Conservation (phyloP, 2,797 vertebrate genomes). For the Distichodus sexfasciatus region DNA sequence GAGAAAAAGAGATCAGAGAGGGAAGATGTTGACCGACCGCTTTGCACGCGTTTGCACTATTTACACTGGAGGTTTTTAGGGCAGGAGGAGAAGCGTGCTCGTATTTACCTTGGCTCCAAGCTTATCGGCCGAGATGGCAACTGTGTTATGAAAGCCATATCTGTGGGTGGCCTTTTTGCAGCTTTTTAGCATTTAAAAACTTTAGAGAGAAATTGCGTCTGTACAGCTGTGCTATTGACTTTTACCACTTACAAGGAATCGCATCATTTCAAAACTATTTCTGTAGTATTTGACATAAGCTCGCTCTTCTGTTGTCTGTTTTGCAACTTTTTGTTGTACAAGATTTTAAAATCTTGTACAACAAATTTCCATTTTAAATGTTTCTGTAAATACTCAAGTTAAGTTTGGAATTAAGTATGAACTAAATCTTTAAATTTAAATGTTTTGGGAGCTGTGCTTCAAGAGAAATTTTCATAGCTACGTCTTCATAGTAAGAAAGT, state of each 20-base stretch:
- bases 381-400: no score
- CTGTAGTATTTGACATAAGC: not conserved
- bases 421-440: no score
- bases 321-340: no score
- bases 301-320: no score
- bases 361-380: no score
- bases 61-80: constrained; percentile 62
- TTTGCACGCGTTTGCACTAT: constrained; percentile 57
- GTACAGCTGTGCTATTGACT: constrained; percentile 42
- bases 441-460: no score
- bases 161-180: constrained; percentile 67
- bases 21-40: constrained; percentile 60
- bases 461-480: no score
- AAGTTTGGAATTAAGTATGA: no score
- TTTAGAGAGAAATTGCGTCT: constrained; percentile 45
- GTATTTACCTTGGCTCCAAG: constrained; percentile 71
- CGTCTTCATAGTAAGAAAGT: no score
- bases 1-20: constrained; percentile 52
- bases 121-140: constrained; percentile 69
- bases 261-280: constrained; percentile 1
- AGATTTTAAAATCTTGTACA: no score
- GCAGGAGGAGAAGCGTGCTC: constrained; percentile 63
- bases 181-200: constrained; percentile 53
- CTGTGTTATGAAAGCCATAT: constrained; percentile 69
- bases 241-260: constrained; percentile 36